Evolutionary conservation across 1,140 invertebrate species (phyloP).

Genomic region (Aphidius gifuensis): DNA sequence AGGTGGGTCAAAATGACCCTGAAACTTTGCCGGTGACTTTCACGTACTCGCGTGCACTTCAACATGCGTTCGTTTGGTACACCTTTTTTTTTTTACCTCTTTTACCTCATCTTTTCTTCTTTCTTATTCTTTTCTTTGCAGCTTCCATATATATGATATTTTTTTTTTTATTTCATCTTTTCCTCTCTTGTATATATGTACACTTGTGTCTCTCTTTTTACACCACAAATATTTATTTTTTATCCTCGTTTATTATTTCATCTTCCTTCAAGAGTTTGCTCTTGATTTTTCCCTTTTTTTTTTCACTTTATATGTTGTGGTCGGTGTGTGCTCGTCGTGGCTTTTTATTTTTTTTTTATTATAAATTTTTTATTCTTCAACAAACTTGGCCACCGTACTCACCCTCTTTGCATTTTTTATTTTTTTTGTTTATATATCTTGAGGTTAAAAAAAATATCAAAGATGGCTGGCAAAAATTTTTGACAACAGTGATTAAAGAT

Average conservation of each 20-base stretch:
- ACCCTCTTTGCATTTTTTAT: no score
- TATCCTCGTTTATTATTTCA: background rate
- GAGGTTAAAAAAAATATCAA: no score
- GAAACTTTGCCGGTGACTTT: conserved; percentile 50
- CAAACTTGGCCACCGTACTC: no score
- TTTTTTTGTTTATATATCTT: no score
- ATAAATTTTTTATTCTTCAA: no score
- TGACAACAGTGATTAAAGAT: no score
- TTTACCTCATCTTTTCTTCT: conserved; percentile 7
- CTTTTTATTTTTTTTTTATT: no score
- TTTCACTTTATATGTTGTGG: no score
- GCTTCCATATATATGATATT: conserved; percentile 9
- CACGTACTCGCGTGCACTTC: conserved; percentile 48
- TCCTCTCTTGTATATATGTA: background rate
- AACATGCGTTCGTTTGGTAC: conserved; percentile 21
- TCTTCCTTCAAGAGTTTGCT: background rate
- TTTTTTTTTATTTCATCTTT: conserved; percentile 14
- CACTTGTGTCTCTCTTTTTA: background rate
- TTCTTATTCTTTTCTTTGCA: conserved; percentile 3
- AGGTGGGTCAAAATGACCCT: conserved; percentile 46
- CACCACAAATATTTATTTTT: background rate
- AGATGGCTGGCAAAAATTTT: no score
- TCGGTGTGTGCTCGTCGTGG: no score
- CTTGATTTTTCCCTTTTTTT: no score
- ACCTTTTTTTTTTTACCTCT: conserved; percentile 16